Evolutionary conservation across 2,888 invertebrate species (phyloP).

Genomic region (Vesta saturnalis): DNA sequence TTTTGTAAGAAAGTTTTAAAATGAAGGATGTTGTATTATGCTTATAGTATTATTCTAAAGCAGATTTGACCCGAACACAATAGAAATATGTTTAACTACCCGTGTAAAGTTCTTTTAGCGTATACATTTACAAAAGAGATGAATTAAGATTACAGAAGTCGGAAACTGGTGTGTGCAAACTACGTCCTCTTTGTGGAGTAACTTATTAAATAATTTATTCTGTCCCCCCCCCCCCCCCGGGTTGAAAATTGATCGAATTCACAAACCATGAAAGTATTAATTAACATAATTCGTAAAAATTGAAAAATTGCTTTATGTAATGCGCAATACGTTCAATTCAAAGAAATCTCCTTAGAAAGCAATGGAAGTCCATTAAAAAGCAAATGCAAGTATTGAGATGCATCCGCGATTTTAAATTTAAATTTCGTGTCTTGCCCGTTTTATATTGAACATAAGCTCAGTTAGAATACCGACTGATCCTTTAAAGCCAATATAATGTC

Average conservation of each 20-base stretch:
- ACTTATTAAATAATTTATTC: conserved; percentile 22
- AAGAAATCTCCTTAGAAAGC: conserved; percentile 22
- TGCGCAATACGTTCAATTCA: conserved; percentile 13
- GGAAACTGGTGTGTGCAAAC: conserved; percentile 6
- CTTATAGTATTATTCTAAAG: conserved; percentile 15
- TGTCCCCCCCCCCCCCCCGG: conserved; percentile 1
- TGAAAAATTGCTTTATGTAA: conserved; percentile 12
- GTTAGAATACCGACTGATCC: conserved; percentile 43
- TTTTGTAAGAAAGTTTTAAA: conserved; percentile 16
- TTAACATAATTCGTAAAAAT: conserved; percentile 11
- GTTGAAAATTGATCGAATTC: conserved; percentile 15
- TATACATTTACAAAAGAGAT: not conserved
- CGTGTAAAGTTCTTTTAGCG: conserved; percentile 15
- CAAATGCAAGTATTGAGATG: conserved; percentile 36
- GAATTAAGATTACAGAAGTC: conserved; percentile 4
- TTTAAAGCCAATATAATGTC: conserved; percentile 43
- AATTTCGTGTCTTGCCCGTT: conserved; percentile 38
- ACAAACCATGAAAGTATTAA: conserved; percentile 16
- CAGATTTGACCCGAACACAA: not conserved
- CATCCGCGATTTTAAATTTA: conserved; percentile 41
- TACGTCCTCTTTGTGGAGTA: conserved; percentile 14
- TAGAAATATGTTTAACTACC: conserved; percentile 16
- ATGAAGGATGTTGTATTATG: conserved; percentile 7
- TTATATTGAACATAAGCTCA: conserved; percentile 40
- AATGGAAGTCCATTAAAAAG: conserved; percentile 32